phyloP scores from a whole-genome alignment of 2,888 invertebrate genomes.

The Scaptomyza flava region DNA sequence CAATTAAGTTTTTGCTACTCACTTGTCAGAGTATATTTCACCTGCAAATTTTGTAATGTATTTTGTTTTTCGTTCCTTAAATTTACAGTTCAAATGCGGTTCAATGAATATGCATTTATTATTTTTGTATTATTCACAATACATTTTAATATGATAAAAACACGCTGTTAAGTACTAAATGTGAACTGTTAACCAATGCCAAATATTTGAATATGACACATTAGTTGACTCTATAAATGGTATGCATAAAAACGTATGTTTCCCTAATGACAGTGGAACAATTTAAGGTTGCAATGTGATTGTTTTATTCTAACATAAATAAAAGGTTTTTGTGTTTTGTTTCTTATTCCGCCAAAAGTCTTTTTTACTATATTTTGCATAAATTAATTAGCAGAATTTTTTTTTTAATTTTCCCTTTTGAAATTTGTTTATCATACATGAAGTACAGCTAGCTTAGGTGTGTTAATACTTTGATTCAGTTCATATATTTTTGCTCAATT shows the following conservation, averaged over 20 bases:
- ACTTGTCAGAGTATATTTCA: too few species aligned
- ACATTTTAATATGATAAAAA: conserved; percentile 2
- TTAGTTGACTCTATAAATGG: neutral
- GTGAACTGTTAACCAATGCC: conserved; percentile 11
- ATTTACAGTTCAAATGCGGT: neutral
- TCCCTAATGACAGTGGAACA: neutral
- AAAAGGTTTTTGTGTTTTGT: too few species aligned
- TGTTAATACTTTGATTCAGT: too few species aligned
- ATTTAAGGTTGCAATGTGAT: neutral
- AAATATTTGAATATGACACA: neutral
- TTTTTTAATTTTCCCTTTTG: too few species aligned
- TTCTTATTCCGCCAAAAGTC: too few species aligned
- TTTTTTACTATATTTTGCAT: too few species aligned
- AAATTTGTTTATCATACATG: too few species aligned
- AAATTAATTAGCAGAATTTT: too few species aligned
- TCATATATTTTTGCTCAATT: too few species aligned
- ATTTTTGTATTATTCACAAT: conserved; percentile 2
- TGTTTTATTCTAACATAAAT: too few species aligned
- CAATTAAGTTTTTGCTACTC: neutral
- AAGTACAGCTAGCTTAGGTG: too few species aligned
- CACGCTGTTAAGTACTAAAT: conserved; percentile 7
- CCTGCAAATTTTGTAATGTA: neutral
- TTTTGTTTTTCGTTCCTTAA: neutral
- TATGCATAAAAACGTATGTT: neutral
- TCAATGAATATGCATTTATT: neutral